Conservation (phyloP, 2,888 invertebrate species). For the Sicus ferrugineus region DNA sequence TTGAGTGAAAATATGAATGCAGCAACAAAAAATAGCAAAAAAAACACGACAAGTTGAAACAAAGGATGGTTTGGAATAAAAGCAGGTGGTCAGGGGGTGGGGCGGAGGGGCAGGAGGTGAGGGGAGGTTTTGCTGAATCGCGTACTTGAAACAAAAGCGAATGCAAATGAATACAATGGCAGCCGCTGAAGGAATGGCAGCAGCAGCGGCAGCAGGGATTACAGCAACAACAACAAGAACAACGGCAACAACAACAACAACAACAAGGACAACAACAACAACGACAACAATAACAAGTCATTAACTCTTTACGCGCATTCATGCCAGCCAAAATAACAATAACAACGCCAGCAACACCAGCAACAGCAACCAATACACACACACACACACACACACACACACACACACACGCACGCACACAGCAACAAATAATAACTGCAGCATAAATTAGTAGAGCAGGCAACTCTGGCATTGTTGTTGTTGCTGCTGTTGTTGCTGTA, state of each 20-base stretch:
- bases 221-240: conserved; percentile 16
- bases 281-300: conserved; percentile 9
- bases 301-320: conserved; percentile 2
- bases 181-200: conserved; percentile 3
- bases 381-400: neutral
- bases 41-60: neutral
- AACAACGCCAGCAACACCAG: conserved; percentile 7
- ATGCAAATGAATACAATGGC: conserved; percentile 32
- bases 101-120: too few species aligned
- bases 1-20: conserved; percentile 14
- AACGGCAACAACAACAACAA: neutral
- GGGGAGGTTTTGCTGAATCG: conserved; percentile 7
- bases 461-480: neutral
- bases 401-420: neutral
- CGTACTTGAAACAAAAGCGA: conserved; percentile 9
- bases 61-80: neutral
- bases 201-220: neutral
- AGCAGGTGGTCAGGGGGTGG: conserved; percentile 11
- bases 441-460: neutral
- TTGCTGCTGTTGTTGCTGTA: neutral
- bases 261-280: conserved; percentile 9
- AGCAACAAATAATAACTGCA: neutral
- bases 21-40: neutral
- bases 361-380: neutral
- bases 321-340: conserved; percentile 8